Percentiles rank a stretch among this genome's conserved stretches.
These are phyloP conservation scores for Barypeithes pellucidus DNA, from an alignment of 2,888 invertebrate genomes.

Conservation along the genomic window DNA sequence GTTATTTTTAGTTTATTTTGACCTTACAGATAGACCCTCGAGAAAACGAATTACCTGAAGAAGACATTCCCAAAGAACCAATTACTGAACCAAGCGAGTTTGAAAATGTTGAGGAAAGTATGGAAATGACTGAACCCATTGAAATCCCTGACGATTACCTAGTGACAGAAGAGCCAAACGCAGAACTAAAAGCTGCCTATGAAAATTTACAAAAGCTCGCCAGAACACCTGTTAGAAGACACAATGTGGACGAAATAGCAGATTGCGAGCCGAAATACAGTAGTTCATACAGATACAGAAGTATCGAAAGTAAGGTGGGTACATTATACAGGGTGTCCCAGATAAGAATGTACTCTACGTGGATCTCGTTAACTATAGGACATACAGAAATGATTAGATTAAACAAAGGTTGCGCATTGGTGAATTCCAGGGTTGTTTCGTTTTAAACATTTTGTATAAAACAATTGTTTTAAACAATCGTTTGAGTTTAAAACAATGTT, in stretches of 20 bases:
- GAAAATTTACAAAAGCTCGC: constrained; percentile 62
- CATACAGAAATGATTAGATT: too few species aligned
- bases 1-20: too few species aligned
- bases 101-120: constrained; percentile 38
- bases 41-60: not conserved
- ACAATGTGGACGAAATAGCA: constrained; percentile 55
- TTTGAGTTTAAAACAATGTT: too few species aligned
- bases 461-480: too few species aligned
- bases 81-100: not conserved
- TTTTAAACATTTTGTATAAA: too few species aligned
- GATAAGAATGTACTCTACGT: too few species aligned
- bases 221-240: constrained; percentile 59
- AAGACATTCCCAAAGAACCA: not conserved
- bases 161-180: constrained; percentile 10
- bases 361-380: too few species aligned
- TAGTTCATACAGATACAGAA: constrained; percentile 60
- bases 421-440: too few species aligned
- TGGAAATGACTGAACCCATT: constrained; percentile 34
- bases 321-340: too few species aligned
- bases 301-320: constrained; percentile 60
- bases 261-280: constrained; percentile 57
- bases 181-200: constrained; percentile 58
- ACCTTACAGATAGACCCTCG: not conserved
- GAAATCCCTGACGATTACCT: not conserved
- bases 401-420: too few species aligned